Evolutionary conservation across 2,797 vertebrate genomes (phyloP), one percentile per base, ranked within the genome.

Genomic region (Mus caroli): DNA sequence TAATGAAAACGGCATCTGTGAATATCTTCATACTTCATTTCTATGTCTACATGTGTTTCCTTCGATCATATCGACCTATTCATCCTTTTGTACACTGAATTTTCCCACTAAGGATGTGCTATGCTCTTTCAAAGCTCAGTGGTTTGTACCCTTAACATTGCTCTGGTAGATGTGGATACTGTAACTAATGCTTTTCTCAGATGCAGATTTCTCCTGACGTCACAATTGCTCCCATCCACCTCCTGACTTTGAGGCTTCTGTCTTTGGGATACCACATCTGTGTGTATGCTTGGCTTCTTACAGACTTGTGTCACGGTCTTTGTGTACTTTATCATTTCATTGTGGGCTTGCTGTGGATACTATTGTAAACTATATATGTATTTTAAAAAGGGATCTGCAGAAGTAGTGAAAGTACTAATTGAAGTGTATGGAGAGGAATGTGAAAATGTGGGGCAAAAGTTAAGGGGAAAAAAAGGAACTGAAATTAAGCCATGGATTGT

Each of bases 401-500:
- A n/a, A n/a, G 2, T 56, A 62, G 40, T 83, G 62, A 76, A 56
- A 71, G 26, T 12, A 92, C 2, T 73, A 19, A 37, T 37, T 24
- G 34, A 91, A 82, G 34, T 60, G 34, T 93, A 64, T 28, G 1
- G 34, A 80, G 91, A 92, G 17, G 24, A 91, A 64, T 19, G 73
- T 2, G 3, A 37, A 2, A 69, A 85, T 62, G 95, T 28, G 26
- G 20, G n/a, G 34, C 67, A 69, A 69, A 69, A 3, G 28, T 31
- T 84, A 91, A 88, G 20, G 7, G 20, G 1, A 6, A 69, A 22
- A 69, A 22, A 62, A 28, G 62, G 52, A 54, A 86, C 37, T 34
- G 4, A 50, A 43, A 76, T 43, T 4, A 60, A 76, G 40, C 6
- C 71, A 76, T 8, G 40, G 20, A 34, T 46, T 6, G 0, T 4